Conservation (phyloP, 2,797 vertebrate genomes). For the Propithecus deckenii region DNA sequence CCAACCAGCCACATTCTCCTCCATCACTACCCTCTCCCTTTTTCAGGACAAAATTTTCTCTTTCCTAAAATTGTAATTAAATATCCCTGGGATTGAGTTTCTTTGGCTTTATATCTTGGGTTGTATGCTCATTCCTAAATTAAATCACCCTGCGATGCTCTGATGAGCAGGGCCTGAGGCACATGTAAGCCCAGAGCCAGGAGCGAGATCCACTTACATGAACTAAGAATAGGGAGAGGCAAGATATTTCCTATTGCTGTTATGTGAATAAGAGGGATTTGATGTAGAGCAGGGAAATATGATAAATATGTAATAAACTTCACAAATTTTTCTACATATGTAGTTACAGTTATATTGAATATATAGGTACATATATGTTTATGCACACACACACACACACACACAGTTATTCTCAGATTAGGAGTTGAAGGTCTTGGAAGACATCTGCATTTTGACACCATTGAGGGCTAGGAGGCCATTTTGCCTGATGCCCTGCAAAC, state of each 20-base stretch:
- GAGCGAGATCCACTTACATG: background rate
- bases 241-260: background rate
- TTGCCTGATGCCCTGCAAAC: background rate
- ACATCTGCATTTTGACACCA: background rate
- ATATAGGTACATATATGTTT: background rate
- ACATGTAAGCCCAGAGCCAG: background rate
- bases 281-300: background rate
- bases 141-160: background rate
- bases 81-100: background rate
- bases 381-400: background rate
- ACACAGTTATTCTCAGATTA: background rate
- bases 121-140: background rate
- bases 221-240: background rate
- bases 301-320: background rate
- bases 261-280: background rate
- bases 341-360: background rate
- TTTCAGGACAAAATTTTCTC: background rate
- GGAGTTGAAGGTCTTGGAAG: background rate
- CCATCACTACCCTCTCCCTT: fast-evolving
- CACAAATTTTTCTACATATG: background rate
- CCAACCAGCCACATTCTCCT: background rate
- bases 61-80: background rate
- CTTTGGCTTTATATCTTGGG: background rate
- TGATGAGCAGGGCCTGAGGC: background rate
- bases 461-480: background rate